Evolutionary conservation across 2,797 vertebrate species (phyloP), one percentile per base, ranked within the genome.

Genomic region (Myotis myotis): DNA sequence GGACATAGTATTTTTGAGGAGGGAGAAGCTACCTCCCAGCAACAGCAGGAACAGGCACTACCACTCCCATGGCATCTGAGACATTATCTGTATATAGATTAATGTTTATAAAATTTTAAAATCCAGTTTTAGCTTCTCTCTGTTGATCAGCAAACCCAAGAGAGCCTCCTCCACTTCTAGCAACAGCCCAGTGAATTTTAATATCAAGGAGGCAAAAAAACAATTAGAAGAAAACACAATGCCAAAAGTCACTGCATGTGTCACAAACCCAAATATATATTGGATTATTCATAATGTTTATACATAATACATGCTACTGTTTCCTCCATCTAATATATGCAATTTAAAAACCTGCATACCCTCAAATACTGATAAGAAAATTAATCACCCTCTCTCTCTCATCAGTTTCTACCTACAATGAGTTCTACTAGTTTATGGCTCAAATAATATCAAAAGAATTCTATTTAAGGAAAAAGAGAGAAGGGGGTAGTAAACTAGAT

Each of bases 171-270:
- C 66, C 33, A 75, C 47, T 78, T 86, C 55, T 22, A 91, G 33
- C 16, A 89, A 84, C 19, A 87, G 28, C 4, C 62, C 7, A 49
- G 55, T 84, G 80, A 87, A 89, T 66, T 85, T 83, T 74, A 96
- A 25, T 72, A 89, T 76, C 81, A 89, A 91, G 36, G 71, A 89
- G 71, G 47, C 51, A 74, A 83, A 93, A 82, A 85, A 95, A 62
- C 28, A 62, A 68, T 11, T 33, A 64, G 7, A 57, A 93, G 10
- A 87, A 93, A 96, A 87, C 6, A 55, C 17, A 1, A 0, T 91
- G 57, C 25, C 38, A 51, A 79, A 84, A 62, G 53, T 89, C 62
- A 89, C 6, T 7, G 28, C 22, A 19, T 23, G 36, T 53, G 20
- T 78, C 66, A 68, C 83, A 74, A 60, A 66, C 22, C 28, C 62